Evolutionary conservation across 2,797 vertebrate genomes (phyloP).

Genomic region (Cryptoblepharus egeriae): DNA sequence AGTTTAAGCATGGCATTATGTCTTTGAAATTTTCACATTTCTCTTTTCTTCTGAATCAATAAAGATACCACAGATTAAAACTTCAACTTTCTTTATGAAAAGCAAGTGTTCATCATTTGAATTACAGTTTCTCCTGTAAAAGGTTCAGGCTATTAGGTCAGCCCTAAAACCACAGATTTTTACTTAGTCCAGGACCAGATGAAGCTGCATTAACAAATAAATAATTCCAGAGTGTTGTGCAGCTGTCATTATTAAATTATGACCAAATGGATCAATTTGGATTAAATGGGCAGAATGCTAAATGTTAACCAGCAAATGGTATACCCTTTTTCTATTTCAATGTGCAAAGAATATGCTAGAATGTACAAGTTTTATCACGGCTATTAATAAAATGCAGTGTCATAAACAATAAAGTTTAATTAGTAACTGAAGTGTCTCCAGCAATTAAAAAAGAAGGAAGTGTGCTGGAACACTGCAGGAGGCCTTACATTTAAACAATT

Average conservation of each 20-base stretch:
- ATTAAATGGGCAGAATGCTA: accelerated
- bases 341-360: constrained; percentile 53
- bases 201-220: background rate
- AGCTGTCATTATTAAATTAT: background rate
- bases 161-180: background rate
- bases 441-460: constrained; percentile 80
- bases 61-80: no score
- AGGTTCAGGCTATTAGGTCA: background rate
- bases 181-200: background rate
- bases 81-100: no score
- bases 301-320: background rate
- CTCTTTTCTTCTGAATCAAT: no score
- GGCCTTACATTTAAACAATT: constrained; percentile 73
- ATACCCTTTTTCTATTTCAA: constrained; percentile 49
- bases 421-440: constrained; percentile 78
- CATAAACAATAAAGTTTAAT: constrained; percentile 83
- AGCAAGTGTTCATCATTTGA: no score
- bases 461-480: constrained; percentile 74
- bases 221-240: background rate
- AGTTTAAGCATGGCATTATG: no score
- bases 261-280: background rate
- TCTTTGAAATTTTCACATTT: no score
- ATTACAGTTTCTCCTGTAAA: no score
- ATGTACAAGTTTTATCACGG: constrained; percentile 56
- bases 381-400: constrained; percentile 77